Conservation (phyloP, 1,140 invertebrate genomes). For the Capitella teleta region DNA sequence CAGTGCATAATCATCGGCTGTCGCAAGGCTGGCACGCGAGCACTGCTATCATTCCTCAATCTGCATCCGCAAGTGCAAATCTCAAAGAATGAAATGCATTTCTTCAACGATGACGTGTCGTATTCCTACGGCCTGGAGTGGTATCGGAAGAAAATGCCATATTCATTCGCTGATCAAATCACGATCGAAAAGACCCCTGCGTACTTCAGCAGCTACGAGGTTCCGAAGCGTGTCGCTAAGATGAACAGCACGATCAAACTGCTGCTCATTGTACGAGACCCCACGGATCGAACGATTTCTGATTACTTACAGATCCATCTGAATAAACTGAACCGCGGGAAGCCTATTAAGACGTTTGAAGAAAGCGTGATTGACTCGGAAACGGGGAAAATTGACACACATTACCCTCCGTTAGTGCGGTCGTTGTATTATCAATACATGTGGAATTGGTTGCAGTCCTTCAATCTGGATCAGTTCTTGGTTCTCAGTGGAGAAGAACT, state of each 20-base stretch:
- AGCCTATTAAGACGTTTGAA: constrained; percentile 20
- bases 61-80: constrained; percentile 39
- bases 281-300: constrained; percentile 76
- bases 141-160: constrained; percentile 40
- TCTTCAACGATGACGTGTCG: constrained; percentile 40
- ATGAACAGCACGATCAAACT: constrained; percentile 75
- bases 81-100: constrained; percentile 36
- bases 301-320: constrained; percentile 63
- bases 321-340: constrained; percentile 11
- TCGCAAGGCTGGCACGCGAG: constrained; percentile 43
- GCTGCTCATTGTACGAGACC: constrained; percentile 74
- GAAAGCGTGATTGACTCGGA: constrained; percentile 23
- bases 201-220: constrained; percentile 40
- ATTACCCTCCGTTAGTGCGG: constrained; percentile 43
- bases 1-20: constrained; percentile 42
- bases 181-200: constrained; percentile 48
- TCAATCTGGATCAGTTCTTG: constrained; percentile 66
- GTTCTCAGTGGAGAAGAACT: constrained; percentile 79
- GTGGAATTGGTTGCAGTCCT: constrained; percentile 70
- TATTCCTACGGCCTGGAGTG: constrained; percentile 40
- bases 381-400: constrained; percentile 25
- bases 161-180: constrained; percentile 29
- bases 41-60: constrained; percentile 39
- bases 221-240: constrained; percentile 56
- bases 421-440: constrained; percentile 74